Evolutionary conservation across 2,888 invertebrate genomes (phyloP), one percentile per base, ranked within the genome.

Genomic region (Heliconius aoede): DNA sequence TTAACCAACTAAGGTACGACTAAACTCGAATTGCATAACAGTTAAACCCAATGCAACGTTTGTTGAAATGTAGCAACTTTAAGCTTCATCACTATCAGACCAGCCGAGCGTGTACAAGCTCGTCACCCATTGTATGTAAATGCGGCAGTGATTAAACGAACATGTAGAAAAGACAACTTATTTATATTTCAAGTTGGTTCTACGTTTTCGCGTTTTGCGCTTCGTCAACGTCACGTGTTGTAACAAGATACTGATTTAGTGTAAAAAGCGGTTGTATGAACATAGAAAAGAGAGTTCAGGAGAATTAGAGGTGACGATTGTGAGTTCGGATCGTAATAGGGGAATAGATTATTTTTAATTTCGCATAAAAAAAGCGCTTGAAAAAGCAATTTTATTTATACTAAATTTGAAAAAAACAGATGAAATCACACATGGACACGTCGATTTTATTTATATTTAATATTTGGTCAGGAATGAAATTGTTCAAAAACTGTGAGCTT

Each of bases 71-170:
- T 75, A 61, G 77, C 72, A 72, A 77, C 61, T 73, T 74, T 67
- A 80, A 82, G 82, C 81, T 83, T 83, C 82, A 84, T 82, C 83
- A 83, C 82, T 82, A 83, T 84, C 82, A 79, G 84, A 73, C 80
- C 80, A 78, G 78, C 81, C 80, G 79, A 80, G 78, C 77, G 81
- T 79, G 80, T 58, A 71, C 76, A 64, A 65, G 74, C 74, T 83
- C 86, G 78, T 84, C 82, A 79, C 84, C 87, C 82, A 90, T 90
- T 90, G 90, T 90, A 90, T 90, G 90, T 85, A 89, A 88, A 90
- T 89, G 83, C 73, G 79, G 71, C 81, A 85, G 81, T 79, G 84
- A 85, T 82, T 81, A 82, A 82, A 76, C 82, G 82, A 82, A 73
- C 79, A 71, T 62, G 74, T 69, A 79, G 81, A 80, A 51, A 69